A percentile compares a stretch with the other conserved stretches of the same genome.
These are phyloP conservation scores for Lanistes nyassanus DNA, from an alignment of 1,140 invertebrate genomes.

Conservation along the genomic window DNA sequence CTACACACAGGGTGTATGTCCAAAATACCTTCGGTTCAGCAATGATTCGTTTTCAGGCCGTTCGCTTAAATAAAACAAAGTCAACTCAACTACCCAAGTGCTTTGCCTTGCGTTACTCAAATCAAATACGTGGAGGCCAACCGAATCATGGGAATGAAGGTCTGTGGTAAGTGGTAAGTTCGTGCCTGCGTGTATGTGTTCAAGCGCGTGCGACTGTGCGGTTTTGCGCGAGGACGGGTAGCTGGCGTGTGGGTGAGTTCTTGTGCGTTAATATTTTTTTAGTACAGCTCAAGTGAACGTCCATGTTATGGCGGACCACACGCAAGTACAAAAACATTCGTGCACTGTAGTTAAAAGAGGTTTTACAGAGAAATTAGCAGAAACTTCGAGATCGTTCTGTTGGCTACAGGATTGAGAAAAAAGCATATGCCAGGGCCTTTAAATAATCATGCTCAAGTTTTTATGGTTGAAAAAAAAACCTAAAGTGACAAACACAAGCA, in stretches of 20 bases:
- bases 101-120: too few species aligned
- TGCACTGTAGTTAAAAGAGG: neutral
- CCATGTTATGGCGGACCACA: neutral
- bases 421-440: too few species aligned
- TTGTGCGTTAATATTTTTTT: neutral
- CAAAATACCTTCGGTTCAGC: neutral
- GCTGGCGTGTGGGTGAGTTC: neutral
- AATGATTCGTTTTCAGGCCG: neutral
- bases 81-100: too few species aligned
- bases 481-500: too few species aligned
- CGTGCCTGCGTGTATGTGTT: neutral
- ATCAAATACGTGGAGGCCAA: too few species aligned
- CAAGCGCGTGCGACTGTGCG: neutral
- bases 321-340: neutral
- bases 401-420: neutral
- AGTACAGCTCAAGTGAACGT: neutral
- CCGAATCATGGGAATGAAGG: too few species aligned
- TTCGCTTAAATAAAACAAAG: neutral
- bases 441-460: too few species aligned
- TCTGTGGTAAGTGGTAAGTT: constrained; percentile 1
- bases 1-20: neutral
- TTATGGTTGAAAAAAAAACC: too few species aligned
- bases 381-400: constrained; percentile 10
- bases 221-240: neutral
- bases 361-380: neutral